phyloP scores from a whole-genome alignment of 92 coral and sea anemone genomes.

The Virgularia gustaviana region DNA sequence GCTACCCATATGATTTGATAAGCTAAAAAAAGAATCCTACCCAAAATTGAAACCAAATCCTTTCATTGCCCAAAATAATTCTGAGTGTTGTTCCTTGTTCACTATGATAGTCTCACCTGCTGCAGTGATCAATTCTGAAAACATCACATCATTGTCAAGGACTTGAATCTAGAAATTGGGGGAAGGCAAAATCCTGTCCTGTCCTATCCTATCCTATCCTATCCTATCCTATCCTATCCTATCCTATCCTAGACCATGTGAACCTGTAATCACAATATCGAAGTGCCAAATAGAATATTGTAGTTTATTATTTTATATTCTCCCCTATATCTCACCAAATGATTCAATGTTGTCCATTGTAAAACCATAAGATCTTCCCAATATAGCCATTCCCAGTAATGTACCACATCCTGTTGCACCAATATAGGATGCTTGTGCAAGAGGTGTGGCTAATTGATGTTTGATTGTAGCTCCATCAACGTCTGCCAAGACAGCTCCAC shows the following conservation, averaged over 20 bases:
- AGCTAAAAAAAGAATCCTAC: slow-evolving; percentile 51
- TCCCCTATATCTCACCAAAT: slow-evolving; percentile 58
- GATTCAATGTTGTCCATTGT: slow-evolving; percentile 70
- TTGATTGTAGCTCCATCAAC: slow-evolving; percentile 60
- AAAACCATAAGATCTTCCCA: slow-evolving; percentile 63
- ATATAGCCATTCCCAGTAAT: slow-evolving; percentile 66
- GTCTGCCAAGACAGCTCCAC: slow-evolving; percentile 67
- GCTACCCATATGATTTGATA: neutral
- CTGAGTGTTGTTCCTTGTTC: slow-evolving; percentile 65
- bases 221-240: no score
- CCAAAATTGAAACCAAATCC: slow-evolving; percentile 86
- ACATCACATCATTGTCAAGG: no score
- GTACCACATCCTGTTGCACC: slow-evolving; percentile 88
- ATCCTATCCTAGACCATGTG: slow-evolving; percentile 27
- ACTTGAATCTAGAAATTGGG: neutral
- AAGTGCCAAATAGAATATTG: slow-evolving; percentile 10
- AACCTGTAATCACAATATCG: slow-evolving; percentile 20
- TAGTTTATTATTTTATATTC: neutral
- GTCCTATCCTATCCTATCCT: slow-evolving; percentile 32
- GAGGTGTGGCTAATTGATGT: slow-evolving; percentile 69
- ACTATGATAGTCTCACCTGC: slow-evolving; percentile 60
- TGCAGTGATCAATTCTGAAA: slow-evolving; percentile 66
- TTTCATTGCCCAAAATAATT: slow-evolving; percentile 94
- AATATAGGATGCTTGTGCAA: slow-evolving; percentile 72
- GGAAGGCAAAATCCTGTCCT: slow-evolving; percentile 38